Percentiles rank a stretch among this genome's conserved stretches.
These are phyloP conservation scores for Nannobrachium achirus DNA, from an alignment of 2,113 vertebrate genomes.

Conservation along the genomic window DNA sequence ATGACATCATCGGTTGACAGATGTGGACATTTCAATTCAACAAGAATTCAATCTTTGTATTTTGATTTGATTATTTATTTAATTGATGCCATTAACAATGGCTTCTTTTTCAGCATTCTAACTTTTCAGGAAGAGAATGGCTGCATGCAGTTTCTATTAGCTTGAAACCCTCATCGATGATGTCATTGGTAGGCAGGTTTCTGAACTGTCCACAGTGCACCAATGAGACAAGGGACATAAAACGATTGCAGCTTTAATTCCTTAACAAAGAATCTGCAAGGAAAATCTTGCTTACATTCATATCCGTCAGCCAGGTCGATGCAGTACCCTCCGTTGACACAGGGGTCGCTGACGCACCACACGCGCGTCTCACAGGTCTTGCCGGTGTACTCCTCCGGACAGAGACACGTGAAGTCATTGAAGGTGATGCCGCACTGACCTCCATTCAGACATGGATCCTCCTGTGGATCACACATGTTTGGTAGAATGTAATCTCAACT, in stretches of 20 bases:
- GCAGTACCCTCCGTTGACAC: slow-evolving; percentile 82
- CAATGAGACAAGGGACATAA: too few relatives aligned
- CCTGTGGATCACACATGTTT: slow-evolving; percentile 67
- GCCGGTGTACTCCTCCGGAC: slow-evolving; percentile 86
- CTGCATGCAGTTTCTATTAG: not conserved
- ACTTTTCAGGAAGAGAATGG: not conserved
- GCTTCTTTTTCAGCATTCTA: not conserved
- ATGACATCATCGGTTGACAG: too few relatives aligned
- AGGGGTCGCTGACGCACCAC: slow-evolving; percentile 88
- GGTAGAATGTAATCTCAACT: not conserved
- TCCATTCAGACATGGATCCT: slow-evolving; percentile 86
- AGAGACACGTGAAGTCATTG: slow-evolving; percentile 92
- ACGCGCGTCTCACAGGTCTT: slow-evolving; percentile 84
- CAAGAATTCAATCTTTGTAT: not conserved
- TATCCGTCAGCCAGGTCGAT: slow-evolving; percentile 87
- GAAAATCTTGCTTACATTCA: slow-evolving; percentile 83
- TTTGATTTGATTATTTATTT: not conserved
- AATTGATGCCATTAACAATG: not conserved
- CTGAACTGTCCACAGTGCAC: too few relatives aligned
- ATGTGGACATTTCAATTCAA: not conserved
- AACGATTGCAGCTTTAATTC: too few relatives aligned
- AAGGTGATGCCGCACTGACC: slow-evolving; percentile 88
- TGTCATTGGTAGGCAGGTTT: too few relatives aligned
- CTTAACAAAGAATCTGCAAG: not conserved
- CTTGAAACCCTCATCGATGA: too few relatives aligned